Evolutionary conservation across 2,113 vertebrate genomes (phyloP), one percentile per base, ranked within the genome.

Genomic region (Panthera leo): DNA sequence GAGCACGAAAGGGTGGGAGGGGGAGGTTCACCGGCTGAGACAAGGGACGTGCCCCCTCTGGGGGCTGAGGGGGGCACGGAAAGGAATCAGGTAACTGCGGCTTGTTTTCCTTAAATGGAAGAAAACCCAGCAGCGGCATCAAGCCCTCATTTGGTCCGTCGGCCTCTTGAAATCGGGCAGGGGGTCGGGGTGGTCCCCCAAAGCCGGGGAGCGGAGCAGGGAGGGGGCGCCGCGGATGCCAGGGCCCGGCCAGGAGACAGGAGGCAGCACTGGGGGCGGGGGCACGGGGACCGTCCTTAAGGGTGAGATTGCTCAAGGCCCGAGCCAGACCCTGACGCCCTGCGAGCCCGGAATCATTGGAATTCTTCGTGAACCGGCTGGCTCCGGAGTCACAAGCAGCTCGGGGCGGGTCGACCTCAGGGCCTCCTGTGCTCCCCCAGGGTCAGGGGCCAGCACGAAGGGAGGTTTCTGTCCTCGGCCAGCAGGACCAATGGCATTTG

Each of bases 201-300:
- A 13, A 39, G 14, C 65, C 13, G 13, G 7, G 23, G 55, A 63
- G 31, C 3, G 23, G 58, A 31, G 23, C 29, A 36, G 83, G 53
- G 27, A 65, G 48, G 31, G 70, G 75, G 45, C 18, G 18, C 68
- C 34, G 16, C 36, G 25, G n/a, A 73, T 39, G 70, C 36, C n/a
- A 25, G 61, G 23, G 51, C 53, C 36, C 7, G 18, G 80, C 36
- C 0, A 5, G 36, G 48, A 21, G 0, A 34, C 0, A 1, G 25
- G 51, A 34, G 15, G 27, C n/a, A 0, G 45, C 3, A 0, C 1
- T 1, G 0, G 45, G 34, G 65, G 45, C 45, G 4, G 36, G 25
- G 13, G 70, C 25, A 3, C 16, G 6, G 80, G 42, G 55, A 79
- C 15, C 2, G n/a, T 45, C 58, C 34, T 18, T 1, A 11, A 5